Percentiles rank a stretch among this genome's conserved stretches.
Conservation (phyloP, 2,113 vertebrate genomes). For the Sminthopsis crassicaudata region DNA sequence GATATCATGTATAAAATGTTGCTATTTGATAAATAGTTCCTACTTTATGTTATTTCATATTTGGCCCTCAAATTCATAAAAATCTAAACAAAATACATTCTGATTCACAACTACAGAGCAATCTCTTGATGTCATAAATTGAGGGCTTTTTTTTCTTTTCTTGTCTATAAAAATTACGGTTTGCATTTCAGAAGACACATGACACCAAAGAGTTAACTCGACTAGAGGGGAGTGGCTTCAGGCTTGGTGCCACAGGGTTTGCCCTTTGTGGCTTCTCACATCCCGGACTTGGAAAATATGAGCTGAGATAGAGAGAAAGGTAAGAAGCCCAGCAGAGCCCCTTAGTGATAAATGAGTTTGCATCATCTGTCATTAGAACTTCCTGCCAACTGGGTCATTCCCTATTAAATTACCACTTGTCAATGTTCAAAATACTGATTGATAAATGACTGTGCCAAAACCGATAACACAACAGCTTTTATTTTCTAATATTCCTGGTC, state of each 20-base stretch:
- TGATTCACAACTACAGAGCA: background rate
- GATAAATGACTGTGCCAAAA: conserved; percentile 96
- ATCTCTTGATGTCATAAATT: conserved; percentile 19
- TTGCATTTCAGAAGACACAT: conserved; percentile 33
- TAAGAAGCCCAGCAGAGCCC: conserved; percentile 86
- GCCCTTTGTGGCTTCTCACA: conserved; percentile 88
- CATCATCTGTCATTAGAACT: conserved; percentile 96
- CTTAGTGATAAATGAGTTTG: conserved; percentile 96
- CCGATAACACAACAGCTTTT: conserved; percentile 92
- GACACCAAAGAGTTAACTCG: conserved; percentile 81
- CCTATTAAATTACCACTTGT: conserved; percentile 99
- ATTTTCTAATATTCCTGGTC: conserved; percentile 86
- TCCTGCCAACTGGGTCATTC: conserved; percentile 97
- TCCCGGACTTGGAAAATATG: conserved; percentile 88
- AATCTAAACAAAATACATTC: background rate
- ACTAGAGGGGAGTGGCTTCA: conserved; percentile 81
- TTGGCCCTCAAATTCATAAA: conserved; percentile 42
- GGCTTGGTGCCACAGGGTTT: conserved; percentile 82
- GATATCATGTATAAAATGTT: background rate
- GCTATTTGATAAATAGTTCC: conserved; percentile 13
- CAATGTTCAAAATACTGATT: conserved; percentile 97
- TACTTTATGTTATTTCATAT: background rate
- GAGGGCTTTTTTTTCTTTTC: background rate
- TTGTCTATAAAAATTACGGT: background rate
- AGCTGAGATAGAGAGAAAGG: conserved; percentile 87